phyloP scores from a whole-genome alignment of 2,113 vertebrate genomes.

The Uropsilus gracilis region DNA sequence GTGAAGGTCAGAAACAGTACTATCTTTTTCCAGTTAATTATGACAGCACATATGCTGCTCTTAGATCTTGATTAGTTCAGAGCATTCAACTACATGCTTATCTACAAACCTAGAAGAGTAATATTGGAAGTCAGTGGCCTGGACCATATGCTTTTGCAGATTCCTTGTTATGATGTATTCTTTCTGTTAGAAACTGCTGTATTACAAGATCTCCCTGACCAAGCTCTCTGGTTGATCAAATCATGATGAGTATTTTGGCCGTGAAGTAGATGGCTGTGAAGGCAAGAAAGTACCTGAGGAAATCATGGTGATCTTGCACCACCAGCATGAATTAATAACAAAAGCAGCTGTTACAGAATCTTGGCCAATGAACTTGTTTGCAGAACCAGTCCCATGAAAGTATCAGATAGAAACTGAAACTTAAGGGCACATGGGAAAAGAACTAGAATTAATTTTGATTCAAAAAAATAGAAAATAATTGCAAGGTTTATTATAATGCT shows the following conservation, averaged over 20 bases:
- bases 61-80: slow-evolving; percentile 5
- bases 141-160: not conserved
- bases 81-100: slow-evolving; percentile 1
- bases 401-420: not conserved
- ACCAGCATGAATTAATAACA: not conserved
- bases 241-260: not conserved
- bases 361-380: not conserved
- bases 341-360: not conserved
- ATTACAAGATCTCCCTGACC: not conserved
- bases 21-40: slow-evolving; percentile 15
- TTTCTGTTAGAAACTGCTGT: slow-evolving; percentile 20
- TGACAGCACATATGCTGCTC: not conserved
- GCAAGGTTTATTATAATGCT: not conserved
- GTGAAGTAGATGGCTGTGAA: not conserved
- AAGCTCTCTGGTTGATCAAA: slow-evolving; percentile 11
- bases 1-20: not conserved
- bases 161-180: slow-evolving; percentile 9
- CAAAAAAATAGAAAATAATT: not conserved
- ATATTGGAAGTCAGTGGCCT: slow-evolving; percentile 29
- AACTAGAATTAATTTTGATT: not conserved
- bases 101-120: not conserved
- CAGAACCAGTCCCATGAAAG: not conserved
- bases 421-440: not conserved
- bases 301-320: not conserved
- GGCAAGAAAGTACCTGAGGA: not conserved